Base-by-base conservation (phyloP, 2,797 vertebrate species). In the Sebastes kiyomatsui region DNA sequence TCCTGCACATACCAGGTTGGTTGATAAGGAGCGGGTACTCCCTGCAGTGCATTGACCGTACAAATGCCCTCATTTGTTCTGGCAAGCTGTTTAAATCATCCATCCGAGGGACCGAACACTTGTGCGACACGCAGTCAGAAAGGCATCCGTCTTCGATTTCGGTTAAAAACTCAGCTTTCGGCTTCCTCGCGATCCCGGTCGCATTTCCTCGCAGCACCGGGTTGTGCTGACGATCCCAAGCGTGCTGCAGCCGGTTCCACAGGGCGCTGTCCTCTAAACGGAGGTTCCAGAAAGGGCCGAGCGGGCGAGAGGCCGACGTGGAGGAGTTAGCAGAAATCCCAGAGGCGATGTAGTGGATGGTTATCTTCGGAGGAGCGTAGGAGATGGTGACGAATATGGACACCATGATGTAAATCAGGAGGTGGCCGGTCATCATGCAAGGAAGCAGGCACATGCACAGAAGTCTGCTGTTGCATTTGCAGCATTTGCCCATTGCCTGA, bases 361-460 rank as follows among this genome's bases (percentile, higher is more conserved):
- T 88, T 70, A 96, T 84, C 77, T 93, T 93, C 1, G 95, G 94
- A 4, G 95, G 96, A 9, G 85, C 60, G 80, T 96, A 96, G 77
- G 95, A 94, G 55, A 96, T 90, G 81, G 96, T 95, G 78, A 96
- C 91, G 32, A 95, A 96, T 85, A 96, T 92, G 72, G 95, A 92
- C 61, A 96, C 94, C 86, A 94, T 77, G 71, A 96, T 82, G 32
- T 96, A 96, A 65, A 96, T 73, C 66, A 96, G 75, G 62, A 96
- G 95, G 82, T 96, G 96, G 72, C 94, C 93, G 20, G 96, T 95
- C 95, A 96, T 96, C 93, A 96, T 91, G 85, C 91, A 96, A n/a
- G 96, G 96, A 46, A 96, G 92, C 69, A 96, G 88, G 81, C 94
- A 96, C 88, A 96, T 89, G 92, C 96, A 96, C 59, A 96, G 82